Evolutionary conservation across 2,888 invertebrate species (phyloP), one percentile per base, ranked within the genome.

Genomic region (Scaptomyza flava): DNA sequence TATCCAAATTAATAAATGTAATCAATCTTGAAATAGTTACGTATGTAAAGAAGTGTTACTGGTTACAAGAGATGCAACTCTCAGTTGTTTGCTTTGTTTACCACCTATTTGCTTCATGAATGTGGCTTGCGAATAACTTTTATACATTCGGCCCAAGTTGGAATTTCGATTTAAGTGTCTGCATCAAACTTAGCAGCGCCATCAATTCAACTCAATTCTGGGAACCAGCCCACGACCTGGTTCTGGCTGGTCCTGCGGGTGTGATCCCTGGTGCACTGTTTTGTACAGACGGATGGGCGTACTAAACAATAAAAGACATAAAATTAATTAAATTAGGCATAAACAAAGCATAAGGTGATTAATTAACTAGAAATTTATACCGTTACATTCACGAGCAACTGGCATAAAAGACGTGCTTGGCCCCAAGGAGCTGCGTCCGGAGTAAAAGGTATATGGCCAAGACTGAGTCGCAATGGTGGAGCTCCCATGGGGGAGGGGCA

Each of bases 291-390:
- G 36, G 38, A 8, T 14, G 20, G 34, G 36, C 12, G 34, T 30
- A 36, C 58, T 62, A 63, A 69, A 79, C 72, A 77, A 77, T 79
- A 72, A 80, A 80, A 80, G 78, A 74, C 78, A 78, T 74, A 68
- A 78, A 78, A 78, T 78, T 78, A 80, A 80, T 78, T 78, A 80
- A 78, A 78, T 80, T 78, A 80, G 81, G 74, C 81, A 78, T 78
- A 78, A 78, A 78, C 78, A 78, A 78, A 78, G 81, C 73, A 73
- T 77, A 78, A 80, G 81, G 78, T 78, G 78, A 78, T 78, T 78
- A 78, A 78, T 78, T 78, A 78, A 78, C 78, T 77, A 77, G 77
- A 70, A 78, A 77, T 80, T 78, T 78, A 78, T 78, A 80, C 80
- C 77, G 68, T 66, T 72, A 72, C 60, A 67, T 63, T 72, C 50